Conservation (phyloP, 2,797 vertebrate species). For the Microchirus variegatus region DNA sequence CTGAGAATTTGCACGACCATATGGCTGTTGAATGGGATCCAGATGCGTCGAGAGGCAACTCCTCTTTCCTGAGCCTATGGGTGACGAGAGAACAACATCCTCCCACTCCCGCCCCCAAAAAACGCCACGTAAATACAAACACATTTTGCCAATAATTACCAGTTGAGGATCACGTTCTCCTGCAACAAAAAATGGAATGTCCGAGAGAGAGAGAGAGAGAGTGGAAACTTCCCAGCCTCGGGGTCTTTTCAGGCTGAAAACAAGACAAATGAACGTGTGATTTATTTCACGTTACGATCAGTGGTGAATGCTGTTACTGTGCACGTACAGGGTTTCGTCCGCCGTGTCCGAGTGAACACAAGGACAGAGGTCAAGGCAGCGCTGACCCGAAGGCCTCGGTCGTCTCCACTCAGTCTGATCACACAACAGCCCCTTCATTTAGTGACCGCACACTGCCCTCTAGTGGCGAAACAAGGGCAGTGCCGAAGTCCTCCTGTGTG, state of each 20-base stretch:
- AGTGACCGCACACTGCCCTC: slow-evolving; percentile 29
- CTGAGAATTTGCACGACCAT: slow-evolving; percentile 11
- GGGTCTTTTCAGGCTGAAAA: slow-evolving; percentile 1
- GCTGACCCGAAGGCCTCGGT: slow-evolving; percentile 8
- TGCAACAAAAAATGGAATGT: neutral
- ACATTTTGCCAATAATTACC: slow-evolving; percentile 37
- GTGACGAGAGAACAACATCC: slow-evolving; percentile 44
- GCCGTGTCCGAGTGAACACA: slow-evolving; percentile 23
- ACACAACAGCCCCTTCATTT: neutral
- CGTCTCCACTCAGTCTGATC: slow-evolving; percentile 4
- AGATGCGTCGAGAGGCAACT: slow-evolving; percentile 60
- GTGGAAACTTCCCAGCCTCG: slow-evolving; percentile 13
- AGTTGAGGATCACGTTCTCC: slow-evolving; percentile 3
- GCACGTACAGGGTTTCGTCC: slow-evolving; percentile 5
- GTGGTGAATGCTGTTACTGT: slow-evolving; percentile 15
- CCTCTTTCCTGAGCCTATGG: slow-evolving; percentile 65
- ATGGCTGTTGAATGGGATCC: slow-evolving; percentile 59
- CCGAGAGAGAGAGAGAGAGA: neutral
- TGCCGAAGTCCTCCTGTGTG: neutral
- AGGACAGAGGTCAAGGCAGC: slow-evolving; percentile 23
- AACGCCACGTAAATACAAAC: slow-evolving; percentile 52
- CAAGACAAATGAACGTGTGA: neutral
- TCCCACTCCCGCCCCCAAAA: slow-evolving; percentile 48
- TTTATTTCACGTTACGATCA: slow-evolving; percentile 14
- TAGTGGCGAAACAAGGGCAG: slow-evolving; percentile 36